phyloP scores from a whole-genome alignment of 2,888 invertebrate genomes.

The Orthonychiurus folsomi region DNA sequence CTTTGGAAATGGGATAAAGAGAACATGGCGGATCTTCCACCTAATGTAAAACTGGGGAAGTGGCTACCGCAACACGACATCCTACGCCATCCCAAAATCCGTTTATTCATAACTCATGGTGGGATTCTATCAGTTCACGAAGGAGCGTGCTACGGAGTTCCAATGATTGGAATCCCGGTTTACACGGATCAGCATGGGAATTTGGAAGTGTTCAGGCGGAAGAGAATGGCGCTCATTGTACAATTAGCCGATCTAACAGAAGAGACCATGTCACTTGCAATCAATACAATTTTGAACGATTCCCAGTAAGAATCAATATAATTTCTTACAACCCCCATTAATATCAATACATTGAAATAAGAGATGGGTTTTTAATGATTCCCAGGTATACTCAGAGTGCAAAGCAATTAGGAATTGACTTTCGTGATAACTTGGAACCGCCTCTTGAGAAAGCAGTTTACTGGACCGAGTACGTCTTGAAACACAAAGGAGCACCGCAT shows the following conservation, averaged over 20 bases:
- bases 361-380: no score
- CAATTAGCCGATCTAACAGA: not conserved
- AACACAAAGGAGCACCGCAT: not conserved
- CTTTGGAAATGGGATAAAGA: slow-evolving; percentile 74
- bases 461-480: not conserved
- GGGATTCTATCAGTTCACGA: slow-evolving; percentile 63
- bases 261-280: no score
- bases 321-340: no score
- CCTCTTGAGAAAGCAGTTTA: not conserved
- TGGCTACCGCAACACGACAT: slow-evolving; percentile 72
- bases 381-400: not conserved
- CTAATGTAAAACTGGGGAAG: slow-evolving; percentile 53
- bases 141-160: slow-evolving; percentile 53
- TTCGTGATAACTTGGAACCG: not conserved
- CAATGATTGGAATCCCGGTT: not conserved
- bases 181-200: not conserved
- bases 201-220: not conserved
- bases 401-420: not conserved
- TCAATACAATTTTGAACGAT: not conserved
- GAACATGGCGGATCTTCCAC: slow-evolving; percentile 50
- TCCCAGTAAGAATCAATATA: not conserved
- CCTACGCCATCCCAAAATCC: slow-evolving; percentile 55
- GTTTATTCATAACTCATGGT: slow-evolving; percentile 62
- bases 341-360: no score
- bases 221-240: not conserved